A percentile compares a stretch with the other conserved stretches of the same genome.
phyloP scores from a whole-genome alignment of 2,888 invertebrate species.

The Hylaea fasciaria region DNA sequence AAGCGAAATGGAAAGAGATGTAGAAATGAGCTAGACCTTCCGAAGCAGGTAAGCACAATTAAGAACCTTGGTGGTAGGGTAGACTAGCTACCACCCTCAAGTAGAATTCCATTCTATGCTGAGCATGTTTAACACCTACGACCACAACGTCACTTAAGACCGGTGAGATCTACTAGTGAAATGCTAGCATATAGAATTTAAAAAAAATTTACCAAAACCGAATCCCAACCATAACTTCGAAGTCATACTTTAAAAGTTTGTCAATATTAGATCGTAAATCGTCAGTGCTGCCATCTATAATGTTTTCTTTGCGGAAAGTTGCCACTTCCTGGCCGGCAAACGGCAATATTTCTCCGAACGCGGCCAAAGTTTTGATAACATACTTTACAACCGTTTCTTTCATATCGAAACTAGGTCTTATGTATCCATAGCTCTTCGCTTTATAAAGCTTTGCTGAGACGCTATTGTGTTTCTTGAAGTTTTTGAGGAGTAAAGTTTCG shows the following conservation, averaged over 20 bases:
- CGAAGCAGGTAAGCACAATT: too few species aligned
- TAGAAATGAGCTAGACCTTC: too few species aligned
- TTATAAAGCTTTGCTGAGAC: conserved; percentile 12
- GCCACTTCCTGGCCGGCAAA: conserved; percentile 25
- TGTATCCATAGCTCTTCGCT: conserved; percentile 23
- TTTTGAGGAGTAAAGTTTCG: background rate
- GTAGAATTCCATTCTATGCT: too few species aligned
- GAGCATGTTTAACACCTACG: too few species aligned
- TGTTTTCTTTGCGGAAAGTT: conserved; percentile 36
- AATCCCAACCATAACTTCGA: background rate
- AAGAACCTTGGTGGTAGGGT: too few species aligned
- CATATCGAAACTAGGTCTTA: conserved; percentile 18
- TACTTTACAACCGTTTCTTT: conserved; percentile 31
- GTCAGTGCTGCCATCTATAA: conserved; percentile 30
- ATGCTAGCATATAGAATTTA: too few species aligned
- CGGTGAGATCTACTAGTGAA: too few species aligned
- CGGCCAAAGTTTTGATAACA: conserved; percentile 34
- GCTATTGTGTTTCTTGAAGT: conserved; percentile 4
- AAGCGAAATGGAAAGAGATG: too few species aligned
- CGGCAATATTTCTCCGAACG: conserved; percentile 25
- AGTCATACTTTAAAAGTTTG: conserved; percentile 16
- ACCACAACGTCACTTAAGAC: too few species aligned
- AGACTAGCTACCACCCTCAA: too few species aligned
- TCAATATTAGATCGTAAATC: conserved; percentile 38
- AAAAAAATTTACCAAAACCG: background rate